Percentiles rank a stretch among this genome's conserved stretches.
phyloP scores from a whole-genome alignment of 2,888 invertebrate species.

The Coleophora deauratella region DNA sequence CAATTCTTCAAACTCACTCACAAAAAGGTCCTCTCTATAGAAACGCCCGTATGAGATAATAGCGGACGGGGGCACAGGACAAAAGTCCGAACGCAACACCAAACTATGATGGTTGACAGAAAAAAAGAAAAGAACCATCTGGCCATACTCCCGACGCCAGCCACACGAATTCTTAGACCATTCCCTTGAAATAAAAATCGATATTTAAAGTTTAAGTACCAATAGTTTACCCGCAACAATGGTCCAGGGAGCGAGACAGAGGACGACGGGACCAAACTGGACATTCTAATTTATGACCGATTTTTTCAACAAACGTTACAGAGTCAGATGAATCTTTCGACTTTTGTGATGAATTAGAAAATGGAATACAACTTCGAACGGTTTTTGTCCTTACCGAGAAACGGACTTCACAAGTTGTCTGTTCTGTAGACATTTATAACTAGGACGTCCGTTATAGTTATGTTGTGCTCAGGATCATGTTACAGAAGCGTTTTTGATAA shows the following conservation, averaged over 20 bases:
- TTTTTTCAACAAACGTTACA: constrained; percentile 56
- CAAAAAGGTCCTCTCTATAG: constrained; percentile 60
- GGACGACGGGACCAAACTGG: constrained; percentile 41
- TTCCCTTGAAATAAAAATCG: constrained; percentile 61
- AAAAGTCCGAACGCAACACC: constrained; percentile 62
- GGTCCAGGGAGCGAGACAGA: constrained; percentile 46
- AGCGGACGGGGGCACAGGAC: constrained; percentile 56
- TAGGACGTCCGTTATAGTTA: constrained; percentile 39
- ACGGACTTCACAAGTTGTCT: constrained; percentile 69
- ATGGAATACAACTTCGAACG: constrained; percentile 51
- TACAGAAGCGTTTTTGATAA: constrained; percentile 53
- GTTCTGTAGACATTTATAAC: constrained; percentile 35
- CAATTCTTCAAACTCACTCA: constrained; percentile 65
- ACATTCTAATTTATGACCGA: constrained; percentile 69
- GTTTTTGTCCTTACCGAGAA: constrained; percentile 67
- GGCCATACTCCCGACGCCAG: constrained; percentile 37
- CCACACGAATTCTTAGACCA: constrained; percentile 52
- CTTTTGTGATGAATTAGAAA: constrained; percentile 69
- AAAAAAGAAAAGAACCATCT: constrained; percentile 61
- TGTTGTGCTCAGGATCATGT: constrained; percentile 47
- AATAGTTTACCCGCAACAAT: constrained; percentile 59
- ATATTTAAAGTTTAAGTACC: constrained; percentile 64
- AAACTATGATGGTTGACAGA: constrained; percentile 37
- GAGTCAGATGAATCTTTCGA: constrained; percentile 65
- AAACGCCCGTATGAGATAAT: constrained; percentile 60